Base-by-base conservation (phyloP, 2,888 invertebrate genomes). In the Tholera decimalis region DNA sequence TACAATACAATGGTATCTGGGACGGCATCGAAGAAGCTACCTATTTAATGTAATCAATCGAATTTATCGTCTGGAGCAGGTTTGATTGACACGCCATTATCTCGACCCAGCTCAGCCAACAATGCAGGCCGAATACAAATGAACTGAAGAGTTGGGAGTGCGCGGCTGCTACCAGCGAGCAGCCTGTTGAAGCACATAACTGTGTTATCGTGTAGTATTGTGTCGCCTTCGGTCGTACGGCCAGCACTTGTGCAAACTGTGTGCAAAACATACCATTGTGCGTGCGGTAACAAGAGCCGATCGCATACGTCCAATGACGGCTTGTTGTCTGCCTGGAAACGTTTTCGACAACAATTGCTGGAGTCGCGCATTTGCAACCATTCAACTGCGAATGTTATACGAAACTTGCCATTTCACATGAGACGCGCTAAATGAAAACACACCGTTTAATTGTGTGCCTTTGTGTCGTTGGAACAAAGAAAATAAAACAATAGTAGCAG, bases 251-350 rank as follows among this genome's bases (percentile, higher is more conserved):
- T 79, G 86, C 86, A 88, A 89, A 90, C 88, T 83, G 82, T 83
- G 85, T 83, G 84, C 87, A 85, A 88, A 91, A 89, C 88, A 88
- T 68, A 62, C 84, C 84, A 90, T 91, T 92, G 91, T 91, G 87
- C 77, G 65, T 66, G 56, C 66, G 75, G 73, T 67, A 77, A 83
- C 85, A 81, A 81, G 78, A 79, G 70, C 53, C 80, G 68, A 77
- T 80, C 77, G 72, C 77, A 79, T 77, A 73, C 73, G 65, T 69
- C 79, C 83, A 80, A 69, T 75, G 82, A 60, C 46, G 68, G 77
- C 58, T 70, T 77, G 84, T 68, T 78, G 73, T 75, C 66, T 77
- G 78, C 44, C 57, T 33, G 53, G 55, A 53, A 51, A 67, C 60
- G 70, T 70, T 76, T 81, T 77, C 62, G 82, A 79, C 81, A 82